Evolutionary conservation across 1,140 invertebrate genomes (phyloP), one percentile per base, ranked within the genome.

Genomic region (Magallana angulata): DNA sequence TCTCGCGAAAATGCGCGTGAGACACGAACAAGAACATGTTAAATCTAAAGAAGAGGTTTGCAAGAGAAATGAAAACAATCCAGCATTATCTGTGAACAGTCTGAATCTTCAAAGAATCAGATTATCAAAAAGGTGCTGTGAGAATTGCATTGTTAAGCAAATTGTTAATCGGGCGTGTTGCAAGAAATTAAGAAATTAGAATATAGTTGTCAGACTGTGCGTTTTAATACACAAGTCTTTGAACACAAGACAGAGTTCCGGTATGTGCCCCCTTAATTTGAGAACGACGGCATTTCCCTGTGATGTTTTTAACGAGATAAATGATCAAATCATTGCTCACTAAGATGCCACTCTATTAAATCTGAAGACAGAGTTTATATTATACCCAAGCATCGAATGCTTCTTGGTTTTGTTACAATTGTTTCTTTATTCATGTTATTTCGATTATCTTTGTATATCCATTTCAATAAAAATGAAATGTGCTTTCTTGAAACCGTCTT

Each of bases 341-440:
- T 36, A 30, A 76, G 36, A 76, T 30, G 68, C 68, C 68, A 30
- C 24, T 76, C 8, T 12, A 30, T 76, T 76, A 76, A 12, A 30
- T 30, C 4, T 76, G 68, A 30, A 76, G 68, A 76, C 18, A 36
- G 68, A 71, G 68, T 76, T 30, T 36, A 76, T 76, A 4, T 48
- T 76, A 76, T 30, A 48, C 36, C 36, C 14, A 62, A 76, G 68
- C 68, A 76, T 76, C 36, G 68, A 76, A 76, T 76, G 68, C 68
- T 76, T 76, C 68, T 18, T 76, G 30, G 68, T 76, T 76, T 76
- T 76, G 68, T 76, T 76, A 76, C 68, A 76, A 30, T 76, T 76
- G 68, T 76, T 76, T 76, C 68, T 18, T 64, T 76, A 30, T 76
- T 48, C 36, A 76, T 76, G 68, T 76, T 76, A 76, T 76, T 76